Percentiles rank a stretch among this genome's conserved stretches.
Evolutionary conservation across 2,797 vertebrate genomes (phyloP).

Genomic region (Prionace glauca): DNA sequence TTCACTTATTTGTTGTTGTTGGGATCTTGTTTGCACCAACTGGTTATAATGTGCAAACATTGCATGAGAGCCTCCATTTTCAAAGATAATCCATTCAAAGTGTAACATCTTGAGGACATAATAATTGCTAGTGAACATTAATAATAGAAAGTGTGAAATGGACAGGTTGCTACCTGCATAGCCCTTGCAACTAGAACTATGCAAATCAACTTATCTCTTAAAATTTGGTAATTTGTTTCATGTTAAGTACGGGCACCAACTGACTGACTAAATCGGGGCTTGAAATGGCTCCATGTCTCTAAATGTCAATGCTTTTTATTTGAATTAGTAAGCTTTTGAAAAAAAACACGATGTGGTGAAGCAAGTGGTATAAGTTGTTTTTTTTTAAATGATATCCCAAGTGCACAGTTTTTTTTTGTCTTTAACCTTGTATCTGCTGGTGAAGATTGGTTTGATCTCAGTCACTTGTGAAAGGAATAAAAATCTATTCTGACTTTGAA

Average conservation of each 20-base stretch:
- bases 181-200: too few relatives aligned
- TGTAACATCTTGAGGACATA: not conserved
- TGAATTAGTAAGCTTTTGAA: too few relatives aligned
- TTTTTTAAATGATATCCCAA: too few relatives aligned
- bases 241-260: too few relatives aligned
- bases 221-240: too few relatives aligned
- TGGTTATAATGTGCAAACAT: not conserved
- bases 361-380: too few relatives aligned
- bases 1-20: not conserved
- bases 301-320: too few relatives aligned
- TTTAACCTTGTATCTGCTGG: not conserved
- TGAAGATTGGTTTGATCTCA: conserved; percentile 1
- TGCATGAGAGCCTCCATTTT: not conserved
- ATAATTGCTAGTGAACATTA: not conserved
- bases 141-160: not conserved
- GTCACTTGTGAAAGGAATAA: not conserved
- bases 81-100: not conserved
- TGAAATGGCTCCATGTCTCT: too few relatives aligned
- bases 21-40: not conserved
- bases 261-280: too few relatives aligned
- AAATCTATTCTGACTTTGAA: not conserved
- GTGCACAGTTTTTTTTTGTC: not conserved
- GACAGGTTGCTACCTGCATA: too few relatives aligned
- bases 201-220: not conserved
- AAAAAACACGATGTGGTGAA: too few relatives aligned